phyloP scores from a whole-genome alignment of 2,113 vertebrate genomes.

The Paedocypris sp. region DNA sequence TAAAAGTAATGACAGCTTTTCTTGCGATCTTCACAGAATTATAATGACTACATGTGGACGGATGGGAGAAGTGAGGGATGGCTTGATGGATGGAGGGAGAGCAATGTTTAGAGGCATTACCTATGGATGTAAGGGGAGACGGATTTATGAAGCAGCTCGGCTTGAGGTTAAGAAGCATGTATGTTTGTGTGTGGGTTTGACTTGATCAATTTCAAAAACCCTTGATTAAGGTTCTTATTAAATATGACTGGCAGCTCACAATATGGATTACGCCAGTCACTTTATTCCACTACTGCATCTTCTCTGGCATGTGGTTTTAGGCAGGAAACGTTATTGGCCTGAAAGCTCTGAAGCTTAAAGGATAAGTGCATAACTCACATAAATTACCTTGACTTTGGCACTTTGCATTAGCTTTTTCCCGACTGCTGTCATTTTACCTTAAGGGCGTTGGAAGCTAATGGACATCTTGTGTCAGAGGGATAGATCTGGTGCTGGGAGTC shows the following conservation, averaged over 20 bases:
- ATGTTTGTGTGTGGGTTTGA: too few relatives aligned
- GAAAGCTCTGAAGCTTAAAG: conserved; percentile 8
- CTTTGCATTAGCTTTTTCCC: conserved; percentile 7
- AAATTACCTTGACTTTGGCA: conserved; percentile 18
- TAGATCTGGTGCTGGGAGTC: not conserved
- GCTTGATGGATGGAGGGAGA: not conserved
- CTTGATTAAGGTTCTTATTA: not conserved
- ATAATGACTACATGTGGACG: not conserved
- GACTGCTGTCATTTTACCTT: conserved; percentile 9
- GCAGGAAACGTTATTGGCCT: conserved; percentile 1
- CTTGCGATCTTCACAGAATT: conserved; percentile 5
- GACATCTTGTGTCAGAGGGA: conserved; percentile 14
- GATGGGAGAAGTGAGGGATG: not conserved
- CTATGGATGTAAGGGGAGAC: not conserved
- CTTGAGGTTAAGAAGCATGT: too few relatives aligned
- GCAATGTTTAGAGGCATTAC: not conserved
- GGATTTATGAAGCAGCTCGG: not conserved
- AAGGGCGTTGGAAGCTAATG: conserved; percentile 13
- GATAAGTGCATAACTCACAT: conserved; percentile 8
- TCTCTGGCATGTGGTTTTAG: not conserved
- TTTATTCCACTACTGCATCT: not conserved
- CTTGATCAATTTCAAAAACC: not conserved
- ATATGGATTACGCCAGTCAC: not conserved
- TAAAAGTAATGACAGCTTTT: conserved; percentile 12
- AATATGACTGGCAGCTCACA: not conserved